phyloP scores from a whole-genome alignment of 2,888 invertebrate species.

The Brachylomia viminalis region DNA sequence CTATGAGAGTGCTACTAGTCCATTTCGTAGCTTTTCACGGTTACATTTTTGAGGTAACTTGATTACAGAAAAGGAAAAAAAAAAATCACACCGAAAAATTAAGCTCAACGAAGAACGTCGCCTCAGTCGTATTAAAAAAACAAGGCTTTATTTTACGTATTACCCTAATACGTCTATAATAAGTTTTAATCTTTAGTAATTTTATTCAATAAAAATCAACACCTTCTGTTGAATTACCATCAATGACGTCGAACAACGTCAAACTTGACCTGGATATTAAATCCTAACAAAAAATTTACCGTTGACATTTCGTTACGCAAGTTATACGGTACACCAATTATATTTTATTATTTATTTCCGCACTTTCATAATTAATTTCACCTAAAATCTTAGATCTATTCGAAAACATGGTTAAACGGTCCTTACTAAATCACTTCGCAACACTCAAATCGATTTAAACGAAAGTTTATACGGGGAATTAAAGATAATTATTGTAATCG shows the following conservation, averaged over 20 bases:
- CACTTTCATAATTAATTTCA: conserved; percentile 44
- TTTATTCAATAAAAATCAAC: neutral
- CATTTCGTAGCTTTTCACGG: neutral
- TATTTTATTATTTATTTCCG: conserved; percentile 32
- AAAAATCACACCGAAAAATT: neutral
- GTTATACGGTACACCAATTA: conserved; percentile 24
- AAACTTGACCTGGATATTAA: conserved; percentile 48
- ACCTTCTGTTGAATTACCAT: conserved; percentile 3
- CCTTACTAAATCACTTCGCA: conserved; percentile 56
- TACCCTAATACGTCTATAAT: neutral
- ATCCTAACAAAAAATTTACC: conserved; percentile 29
- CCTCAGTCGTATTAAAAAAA: neutral
- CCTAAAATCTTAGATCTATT: conserved; percentile 25
- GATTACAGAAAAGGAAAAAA: neutral
- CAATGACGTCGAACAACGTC: conserved; percentile 16
- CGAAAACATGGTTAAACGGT: conserved; percentile 35
- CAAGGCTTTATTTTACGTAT: neutral
- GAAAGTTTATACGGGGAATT: conserved; percentile 48
- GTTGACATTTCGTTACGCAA: conserved; percentile 49
- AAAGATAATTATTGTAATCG: conserved; percentile 21
- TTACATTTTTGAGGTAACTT: neutral
- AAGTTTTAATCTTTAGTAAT: too few species aligned
- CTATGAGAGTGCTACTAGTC: neutral
- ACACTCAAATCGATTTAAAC: conserved; percentile 48
- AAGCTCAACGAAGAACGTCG: neutral